phyloP scores from a whole-genome alignment of 2,888 invertebrate genomes.

The Augiades crinisus region DNA sequence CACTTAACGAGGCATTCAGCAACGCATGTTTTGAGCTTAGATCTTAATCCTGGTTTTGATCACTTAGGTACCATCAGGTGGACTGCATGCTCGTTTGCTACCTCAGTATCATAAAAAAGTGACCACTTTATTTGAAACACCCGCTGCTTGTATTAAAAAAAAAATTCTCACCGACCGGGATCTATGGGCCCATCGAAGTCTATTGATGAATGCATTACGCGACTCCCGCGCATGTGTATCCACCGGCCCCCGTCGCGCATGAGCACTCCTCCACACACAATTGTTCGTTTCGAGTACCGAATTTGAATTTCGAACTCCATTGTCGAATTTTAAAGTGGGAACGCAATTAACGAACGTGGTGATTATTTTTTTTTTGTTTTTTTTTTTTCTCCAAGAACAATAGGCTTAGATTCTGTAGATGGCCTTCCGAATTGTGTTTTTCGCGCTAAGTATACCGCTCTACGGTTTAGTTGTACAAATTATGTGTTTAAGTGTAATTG shows the following conservation, averaged over 20 bases:
- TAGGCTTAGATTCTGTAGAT: constrained; percentile 26
- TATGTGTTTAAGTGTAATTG: constrained; percentile 21
- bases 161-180: no score
- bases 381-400: constrained; percentile 25
- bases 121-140: no score
- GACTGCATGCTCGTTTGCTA: no score
- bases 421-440: constrained; percentile 22
- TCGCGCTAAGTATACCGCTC: constrained; percentile 10
- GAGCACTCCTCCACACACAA: constrained; percentile 46
- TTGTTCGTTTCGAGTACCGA: constrained; percentile 54
- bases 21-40: no score
- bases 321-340: constrained; percentile 32
- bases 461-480: constrained; percentile 14
- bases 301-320: constrained; percentile 48
- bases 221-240: constrained; percentile 28
- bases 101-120: no score
- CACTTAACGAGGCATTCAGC: no score
- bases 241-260: constrained; percentile 30
- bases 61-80: no score
- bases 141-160: no score
- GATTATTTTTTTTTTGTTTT: constrained; percentile 17
- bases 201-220: no score
- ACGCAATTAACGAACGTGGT: constrained; percentile 30
- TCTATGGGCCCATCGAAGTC: no score
- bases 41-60: no score